Evolutionary conservation across 2,888 invertebrate genomes (phyloP), one percentile per base, ranked within the genome.

Genomic region (Polydrusus pterygomalis): DNA sequence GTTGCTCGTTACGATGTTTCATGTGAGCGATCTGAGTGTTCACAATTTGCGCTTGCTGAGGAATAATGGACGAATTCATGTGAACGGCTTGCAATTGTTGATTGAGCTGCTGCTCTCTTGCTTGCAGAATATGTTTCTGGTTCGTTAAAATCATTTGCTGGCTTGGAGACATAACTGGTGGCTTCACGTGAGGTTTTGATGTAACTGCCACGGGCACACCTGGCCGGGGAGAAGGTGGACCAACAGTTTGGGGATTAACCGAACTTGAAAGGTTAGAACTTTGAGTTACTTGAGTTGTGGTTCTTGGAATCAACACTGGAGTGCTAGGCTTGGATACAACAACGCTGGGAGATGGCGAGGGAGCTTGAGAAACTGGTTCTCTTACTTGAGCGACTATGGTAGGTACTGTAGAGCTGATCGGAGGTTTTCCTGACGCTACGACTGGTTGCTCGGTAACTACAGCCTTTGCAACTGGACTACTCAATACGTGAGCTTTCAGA

Each of bases 401-500:
- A 49, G 49, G 49, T 60, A 17, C 11, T n/a, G 15, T 60, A 18
- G 9, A 11, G 38, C 6, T 49, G 7, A 65, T 18, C 34, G 2
- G 17, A 34, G 65, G 49, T 34, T 65, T 65, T 13, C 54, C 30
- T 43, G 49, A 18, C 5, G 17, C 49, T 5, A 18, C 49, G 13
- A 47, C 63, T 34, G 78, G 62, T 8, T 71, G 64, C 54, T 80
- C 78, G n/a, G 82, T 80, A n/a, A 85, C 84, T 5, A 84, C 83
- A n/a, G 85, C 85, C 79, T 87, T 85, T 2, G 86, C 85, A 0
- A 84, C 86, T 78, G 90, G 89, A 40, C 89, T 88, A 68, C 90
- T 91, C 18, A 92, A 83, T 3, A 92, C 91, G 78, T 92, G 92
- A 1, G 92, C 92, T 81, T 92, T 92, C 2, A 92, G 85, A 6